These are phyloP conservation scores for Trachelus stipa DNA, from an alignment of 2,888 invertebrate genomes.

Conservation along the genomic window DNA sequence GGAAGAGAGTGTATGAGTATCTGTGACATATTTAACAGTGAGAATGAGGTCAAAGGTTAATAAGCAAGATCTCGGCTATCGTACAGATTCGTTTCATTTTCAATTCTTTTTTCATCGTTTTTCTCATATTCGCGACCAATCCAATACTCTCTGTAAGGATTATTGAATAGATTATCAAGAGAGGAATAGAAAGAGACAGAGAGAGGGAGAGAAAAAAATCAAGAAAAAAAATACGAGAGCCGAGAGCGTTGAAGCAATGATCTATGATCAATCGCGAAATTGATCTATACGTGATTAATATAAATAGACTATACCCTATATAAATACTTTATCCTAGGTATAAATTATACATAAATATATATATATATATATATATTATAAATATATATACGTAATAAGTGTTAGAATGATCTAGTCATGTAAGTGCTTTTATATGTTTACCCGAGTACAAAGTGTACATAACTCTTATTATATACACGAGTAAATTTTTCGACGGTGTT, in stretches of 20 bases:
- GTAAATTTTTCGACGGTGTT: constrained; percentile 27
- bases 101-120: not conserved
- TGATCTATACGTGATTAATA: not conserved
- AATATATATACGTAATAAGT: constrained; percentile 16
- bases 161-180: not conserved
- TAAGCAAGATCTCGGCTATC: not conserved
- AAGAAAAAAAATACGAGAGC: not conserved
- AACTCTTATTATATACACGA: constrained; percentile 25
- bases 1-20: not conserved
- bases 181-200: not conserved
- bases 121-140: not conserved
- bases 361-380: constrained; percentile 21
- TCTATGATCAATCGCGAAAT: not conserved
- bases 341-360: constrained; percentile 19
- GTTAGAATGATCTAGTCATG: constrained; percentile 31
- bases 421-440: constrained; percentile 53
- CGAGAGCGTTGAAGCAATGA: not conserved
- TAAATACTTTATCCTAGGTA: constrained; percentile 20
- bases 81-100: not conserved
- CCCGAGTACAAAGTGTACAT: constrained; percentile 52
- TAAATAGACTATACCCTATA: not conserved
- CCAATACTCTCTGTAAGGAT: not conserved
- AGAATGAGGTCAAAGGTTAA: not conserved
- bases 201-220: constrained; percentile 9
- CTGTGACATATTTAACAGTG: not conserved